Evolutionary conservation across 2,888 invertebrate species (phyloP).

Genomic region (Plagodis dolabraria): DNA sequence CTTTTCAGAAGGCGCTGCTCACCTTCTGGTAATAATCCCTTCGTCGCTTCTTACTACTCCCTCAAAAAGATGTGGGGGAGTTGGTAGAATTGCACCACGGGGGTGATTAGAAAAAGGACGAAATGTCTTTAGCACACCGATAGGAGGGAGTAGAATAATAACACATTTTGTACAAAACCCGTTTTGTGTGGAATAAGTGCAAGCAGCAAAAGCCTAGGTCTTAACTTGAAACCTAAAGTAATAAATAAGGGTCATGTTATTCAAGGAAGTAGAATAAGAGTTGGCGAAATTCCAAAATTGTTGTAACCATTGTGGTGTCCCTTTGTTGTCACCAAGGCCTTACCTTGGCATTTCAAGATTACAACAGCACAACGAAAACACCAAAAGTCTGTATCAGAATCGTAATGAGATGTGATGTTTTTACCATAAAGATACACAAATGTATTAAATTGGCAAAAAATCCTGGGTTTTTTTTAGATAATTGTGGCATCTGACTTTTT

Average conservation of each 20-base stretch:
- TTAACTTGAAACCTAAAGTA: too few relatives aligned
- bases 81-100: too few relatives aligned
- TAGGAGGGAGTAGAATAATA: background rate
- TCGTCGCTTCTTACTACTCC: too few relatives aligned
- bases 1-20: too few relatives aligned
- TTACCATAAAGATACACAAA: background rate
- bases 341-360: background rate
- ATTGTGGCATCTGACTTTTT: background rate
- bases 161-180: background rate
- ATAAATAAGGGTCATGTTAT: too few relatives aligned
- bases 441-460: too few relatives aligned
- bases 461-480: too few relatives aligned
- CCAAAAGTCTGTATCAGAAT: background rate
- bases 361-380: background rate
- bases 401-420: constrained; percentile 3
- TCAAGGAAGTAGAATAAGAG: background rate
- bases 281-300: background rate
- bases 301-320: background rate
- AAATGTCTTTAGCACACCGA: too few relatives aligned
- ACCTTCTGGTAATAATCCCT: too few relatives aligned
- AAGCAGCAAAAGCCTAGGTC: too few relatives aligned
- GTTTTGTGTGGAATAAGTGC: background rate
- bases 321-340: background rate
- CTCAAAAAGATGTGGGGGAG: too few relatives aligned
- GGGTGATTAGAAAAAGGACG: too few relatives aligned